Percentiles rank a stretch among this genome's conserved stretches.
Conservation (phyloP, 2,888 invertebrate genomes). For the Dioctria rufipes region DNA sequence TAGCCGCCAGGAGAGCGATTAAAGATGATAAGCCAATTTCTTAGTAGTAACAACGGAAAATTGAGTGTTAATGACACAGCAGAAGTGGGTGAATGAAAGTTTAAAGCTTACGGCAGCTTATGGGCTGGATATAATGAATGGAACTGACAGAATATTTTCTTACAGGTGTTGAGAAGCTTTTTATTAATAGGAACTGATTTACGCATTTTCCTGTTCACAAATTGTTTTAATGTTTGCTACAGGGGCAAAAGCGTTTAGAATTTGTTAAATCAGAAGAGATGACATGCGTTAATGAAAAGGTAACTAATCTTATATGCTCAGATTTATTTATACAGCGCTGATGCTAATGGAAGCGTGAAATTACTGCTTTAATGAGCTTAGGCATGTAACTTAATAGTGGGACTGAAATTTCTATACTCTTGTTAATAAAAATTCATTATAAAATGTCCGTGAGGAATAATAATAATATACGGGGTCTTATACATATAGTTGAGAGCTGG, state of each 20-base stretch:
- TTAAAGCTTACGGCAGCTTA: neutral
- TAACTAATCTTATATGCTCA: neutral
- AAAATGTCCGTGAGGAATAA: too few relatives aligned
- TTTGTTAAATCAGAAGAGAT: constrained; percentile 20
- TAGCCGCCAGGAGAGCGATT: constrained; percentile 17
- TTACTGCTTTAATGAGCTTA: constrained; percentile 20
- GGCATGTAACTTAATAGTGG: too few relatives aligned
- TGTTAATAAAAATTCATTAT: too few relatives aligned
- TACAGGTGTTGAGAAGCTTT: constrained; percentile 22
- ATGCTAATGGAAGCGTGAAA: constrained; percentile 7
- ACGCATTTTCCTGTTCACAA: constrained; percentile 30
- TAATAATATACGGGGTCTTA: too few relatives aligned
- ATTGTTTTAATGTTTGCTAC: constrained; percentile 31
- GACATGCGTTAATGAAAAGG: constrained; percentile 29
- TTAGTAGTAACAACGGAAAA: constrained; percentile 31
- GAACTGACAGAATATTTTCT: neutral
- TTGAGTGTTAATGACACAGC: constrained; percentile 34
- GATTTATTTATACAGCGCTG: neutral
- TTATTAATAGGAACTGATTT: constrained; percentile 37
- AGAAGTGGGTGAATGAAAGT: constrained; percentile 6
- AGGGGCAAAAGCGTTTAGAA: neutral
- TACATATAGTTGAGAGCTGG: too few relatives aligned
- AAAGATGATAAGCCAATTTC: constrained; percentile 31
- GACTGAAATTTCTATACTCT: too few relatives aligned
- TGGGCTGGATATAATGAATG: neutral